Base-by-base conservation (phyloP, 1,140 invertebrate genomes). In the Hyles euphorbiae region DNA sequence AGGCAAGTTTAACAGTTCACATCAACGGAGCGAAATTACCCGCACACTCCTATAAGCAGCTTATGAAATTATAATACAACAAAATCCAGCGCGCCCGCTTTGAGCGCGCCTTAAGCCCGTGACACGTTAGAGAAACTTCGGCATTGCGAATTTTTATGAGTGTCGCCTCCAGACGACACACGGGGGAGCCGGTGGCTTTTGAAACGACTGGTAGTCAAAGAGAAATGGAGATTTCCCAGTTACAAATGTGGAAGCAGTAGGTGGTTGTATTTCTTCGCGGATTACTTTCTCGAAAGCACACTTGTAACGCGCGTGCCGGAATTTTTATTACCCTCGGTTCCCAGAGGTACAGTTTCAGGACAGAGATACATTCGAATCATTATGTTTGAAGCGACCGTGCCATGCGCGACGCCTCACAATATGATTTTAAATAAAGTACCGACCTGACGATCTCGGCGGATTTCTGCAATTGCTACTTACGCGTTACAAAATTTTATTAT, bases 191-290 rank as follows among this genome's bases (percentile, higher is more conserved):
- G 62, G 80, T 74, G 75, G 81, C 74, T 76, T 78, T 78, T 74
- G 72, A 78, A 87, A 82, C 73, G 80, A 70, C 76, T 78, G 70
- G 67, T 68, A 83, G 78, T 81, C 81, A 86, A 83, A 84, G 79
- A 80, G 81, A 84, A 83, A 84, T 84, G 80, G 81, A 83, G 79
- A 83, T 84, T 87, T 83, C 68, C 61, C 71, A 70, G 83, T 81
- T 84, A 83, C 78, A 86, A 86, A 84, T 86, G 80, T 83, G 76
- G 65, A 76, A 80, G 69, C 74, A 69, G 73, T 80, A 76, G 70
- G 79, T 75, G 70, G 76, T 70, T 74, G 76, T 83, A 84, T 87
- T 81, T 84, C 78, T 84, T 81, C 74, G 61, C 66, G 78, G 77
- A 81, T 87, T 84, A 83, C 77, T 75, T 84, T 82, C 71, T 63